Evolutionary conservation across 64 coral and sea anemone species (phyloP).

Genomic region (Cladopsammia gracilis): DNA sequence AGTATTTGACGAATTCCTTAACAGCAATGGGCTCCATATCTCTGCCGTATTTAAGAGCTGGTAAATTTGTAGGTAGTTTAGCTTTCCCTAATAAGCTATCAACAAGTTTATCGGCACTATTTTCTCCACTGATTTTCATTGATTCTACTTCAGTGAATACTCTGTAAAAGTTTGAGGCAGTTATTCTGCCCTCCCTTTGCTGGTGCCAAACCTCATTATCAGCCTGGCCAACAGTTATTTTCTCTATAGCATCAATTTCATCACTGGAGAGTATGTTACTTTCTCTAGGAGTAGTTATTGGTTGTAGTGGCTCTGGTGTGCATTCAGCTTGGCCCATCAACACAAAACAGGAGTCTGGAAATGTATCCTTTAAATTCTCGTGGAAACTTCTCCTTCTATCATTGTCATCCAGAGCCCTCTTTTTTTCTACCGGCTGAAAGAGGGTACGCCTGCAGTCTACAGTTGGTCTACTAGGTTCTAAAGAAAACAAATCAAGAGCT

Average conservation of each 20-base stretch:
- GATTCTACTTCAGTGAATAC: conserved; percentile 30
- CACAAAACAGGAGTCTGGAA: background rate
- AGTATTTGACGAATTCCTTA: conserved; percentile 60
- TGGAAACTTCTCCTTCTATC: too few species aligned
- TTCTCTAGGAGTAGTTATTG: conserved; percentile 10
- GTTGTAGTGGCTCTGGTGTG: background rate
- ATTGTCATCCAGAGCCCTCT: conserved; percentile 1
- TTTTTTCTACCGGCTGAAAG: conserved; percentile 43
- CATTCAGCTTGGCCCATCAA: conserved; percentile 2
- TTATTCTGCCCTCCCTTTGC: conserved; percentile 70
- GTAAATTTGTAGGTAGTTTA: conserved; percentile 64
- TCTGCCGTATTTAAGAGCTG: conserved; percentile 70
- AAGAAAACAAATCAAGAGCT: conserved; percentile 34
- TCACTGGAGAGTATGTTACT: conserved; percentile 34
- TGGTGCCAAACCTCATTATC: conserved; percentile 37
- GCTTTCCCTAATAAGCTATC: conserved; percentile 40
- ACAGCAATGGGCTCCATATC: conserved; percentile 56
- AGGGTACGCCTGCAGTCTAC: conserved; percentile 47
- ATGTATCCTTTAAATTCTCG: conserved; percentile 9
- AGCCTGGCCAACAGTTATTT: conserved; percentile 46
- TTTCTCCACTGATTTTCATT: background rate
- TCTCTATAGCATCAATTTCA: conserved; percentile 48
- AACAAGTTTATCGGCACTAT: conserved; percentile 27
- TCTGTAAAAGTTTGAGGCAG: conserved; percentile 74
- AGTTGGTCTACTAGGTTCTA: conserved; percentile 46